Evolutionary conservation across 1,140 invertebrate species (phyloP).

Genomic region (Carposina sasakii): DNA sequence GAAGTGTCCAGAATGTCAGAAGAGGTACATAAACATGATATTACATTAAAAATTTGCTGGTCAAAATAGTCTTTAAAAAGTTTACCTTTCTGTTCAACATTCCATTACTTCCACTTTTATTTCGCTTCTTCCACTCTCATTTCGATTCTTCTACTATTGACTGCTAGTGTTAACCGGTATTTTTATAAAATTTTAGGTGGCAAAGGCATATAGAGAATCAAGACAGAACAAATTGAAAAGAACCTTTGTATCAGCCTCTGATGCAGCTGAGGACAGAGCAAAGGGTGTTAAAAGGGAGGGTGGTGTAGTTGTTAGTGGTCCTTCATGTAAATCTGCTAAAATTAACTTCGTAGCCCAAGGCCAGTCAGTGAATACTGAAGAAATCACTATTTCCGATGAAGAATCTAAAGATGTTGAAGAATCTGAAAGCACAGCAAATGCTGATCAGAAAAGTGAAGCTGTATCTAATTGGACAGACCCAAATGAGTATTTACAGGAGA

Average conservation of each 20-base stretch:
- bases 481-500: slow-evolving; percentile 41
- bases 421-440: slow-evolving; percentile 8
- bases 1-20: slow-evolving; percentile 67
- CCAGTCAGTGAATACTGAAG: slow-evolving; percentile 5
- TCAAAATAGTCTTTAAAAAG: no score
- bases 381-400: background rate
- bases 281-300: slow-evolving; percentile 69
- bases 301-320: slow-evolving; percentile 45
- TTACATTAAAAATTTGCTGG: no score
- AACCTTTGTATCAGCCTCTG: slow-evolving; percentile 78
- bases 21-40: slow-evolving; percentile 48
- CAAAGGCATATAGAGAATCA: slow-evolving; percentile 71
- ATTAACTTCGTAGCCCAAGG: slow-evolving; percentile 48
- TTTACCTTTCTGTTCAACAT: no score
- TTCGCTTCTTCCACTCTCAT: no score
- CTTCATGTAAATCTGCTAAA: slow-evolving; percentile 32
- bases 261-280: slow-evolving; percentile 75
- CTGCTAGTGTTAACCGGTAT: no score
- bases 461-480: slow-evolving; percentile 12
- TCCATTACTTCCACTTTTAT: no score
- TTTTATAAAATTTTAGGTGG: slow-evolving; percentile 51
- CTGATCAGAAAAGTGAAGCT: background rate
- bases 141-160: no score
- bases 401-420: slow-evolving; percentile 9
- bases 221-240: slow-evolving; percentile 75